Evolutionary conservation across 1,140 invertebrate species (phyloP).

Genomic region (Drosophila eugracilis): DNA sequence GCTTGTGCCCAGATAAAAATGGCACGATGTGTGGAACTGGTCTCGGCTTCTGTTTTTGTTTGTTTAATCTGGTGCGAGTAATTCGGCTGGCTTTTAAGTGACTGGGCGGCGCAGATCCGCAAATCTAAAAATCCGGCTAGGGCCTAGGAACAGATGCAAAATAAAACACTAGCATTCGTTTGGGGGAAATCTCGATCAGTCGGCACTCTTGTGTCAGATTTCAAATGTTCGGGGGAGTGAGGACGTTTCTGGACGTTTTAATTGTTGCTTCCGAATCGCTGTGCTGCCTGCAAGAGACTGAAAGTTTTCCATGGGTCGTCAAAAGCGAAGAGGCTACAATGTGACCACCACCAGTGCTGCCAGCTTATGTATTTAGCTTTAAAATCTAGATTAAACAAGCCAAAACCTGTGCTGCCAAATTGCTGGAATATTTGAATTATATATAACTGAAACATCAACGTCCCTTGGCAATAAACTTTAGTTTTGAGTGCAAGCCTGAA

Average conservation of each 20-base stretch:
- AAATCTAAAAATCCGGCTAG: not conserved
- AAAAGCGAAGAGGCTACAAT: slow-evolving; percentile 26
- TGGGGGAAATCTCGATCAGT: slow-evolving; percentile 1
- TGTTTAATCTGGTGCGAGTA: slow-evolving; percentile 26
- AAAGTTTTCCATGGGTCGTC: slow-evolving; percentile 37
- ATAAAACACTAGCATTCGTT: slow-evolving; percentile 18
- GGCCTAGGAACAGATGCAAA: slow-evolving; percentile 34
- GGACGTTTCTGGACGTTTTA: slow-evolving; percentile 7
- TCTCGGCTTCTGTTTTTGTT: slow-evolving; percentile 23
- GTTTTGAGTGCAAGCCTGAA: not conserved
- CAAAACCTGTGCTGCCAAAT: not conserved
- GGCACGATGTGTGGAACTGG: slow-evolving; percentile 38
- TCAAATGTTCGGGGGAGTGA: slow-evolving; percentile 10
- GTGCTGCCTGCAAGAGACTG: slow-evolving; percentile 38
- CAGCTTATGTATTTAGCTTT: no score
- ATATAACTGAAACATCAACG: not conserved
- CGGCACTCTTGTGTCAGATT: slow-evolving; percentile 17
- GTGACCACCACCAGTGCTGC: slow-evolving; percentile 39
- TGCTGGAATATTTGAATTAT: slow-evolving; percentile 1
- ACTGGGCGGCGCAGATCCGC: slow-evolving; percentile 3
- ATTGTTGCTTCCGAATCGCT: slow-evolving; percentile 40
- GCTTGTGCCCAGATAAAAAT: slow-evolving; percentile 39
- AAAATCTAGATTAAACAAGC: slow-evolving; percentile 1
- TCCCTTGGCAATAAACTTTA: not conserved
- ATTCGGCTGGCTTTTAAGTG: slow-evolving; percentile 12